Percentiles rank a stretch among this genome's conserved stretches.
These are phyloP conservation scores for Ploceus nigricollis DNA, from an alignment of 2,113 vertebrate genomes.

Conservation along the genomic window DNA sequence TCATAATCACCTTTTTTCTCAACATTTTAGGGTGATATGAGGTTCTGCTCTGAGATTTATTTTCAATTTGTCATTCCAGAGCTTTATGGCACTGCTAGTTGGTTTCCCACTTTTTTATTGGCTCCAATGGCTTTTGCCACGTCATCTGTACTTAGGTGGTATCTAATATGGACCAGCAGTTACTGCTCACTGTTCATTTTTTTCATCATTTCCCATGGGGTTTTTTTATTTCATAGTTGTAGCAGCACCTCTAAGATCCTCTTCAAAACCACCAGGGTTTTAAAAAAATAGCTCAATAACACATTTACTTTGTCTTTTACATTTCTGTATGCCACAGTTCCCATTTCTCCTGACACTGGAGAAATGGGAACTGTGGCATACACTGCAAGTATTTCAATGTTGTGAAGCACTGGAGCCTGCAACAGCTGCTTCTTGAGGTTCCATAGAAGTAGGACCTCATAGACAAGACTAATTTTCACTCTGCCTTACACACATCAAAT, in stretches of 20 bases:
- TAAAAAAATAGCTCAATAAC: background rate
- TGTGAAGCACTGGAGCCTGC: background rate
- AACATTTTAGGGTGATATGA: background rate
- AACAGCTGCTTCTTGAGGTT: background rate
- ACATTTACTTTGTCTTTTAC: background rate
- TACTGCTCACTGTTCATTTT: background rate
- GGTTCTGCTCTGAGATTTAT: background rate
- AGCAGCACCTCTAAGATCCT: background rate
- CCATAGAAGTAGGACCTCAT: background rate
- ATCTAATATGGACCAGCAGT: background rate
- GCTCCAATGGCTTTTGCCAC: background rate
- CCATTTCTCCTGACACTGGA: background rate
- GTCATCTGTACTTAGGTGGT: background rate
- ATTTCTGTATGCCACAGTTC: background rate
- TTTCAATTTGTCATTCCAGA: background rate
- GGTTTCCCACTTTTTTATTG: background rate
- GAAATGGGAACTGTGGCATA: too few relatives aligned
- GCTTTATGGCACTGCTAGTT: background rate
- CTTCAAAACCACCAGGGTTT: background rate
- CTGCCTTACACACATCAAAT: background rate
- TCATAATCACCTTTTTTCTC: background rate
- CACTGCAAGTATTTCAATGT: background rate
- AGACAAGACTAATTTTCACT: background rate
- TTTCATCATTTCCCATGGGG: background rate
- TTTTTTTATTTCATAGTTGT: rapidly evolving